Conservation (phyloP, 2,888 invertebrate genomes). For the Ornithoptera alexandrae region DNA sequence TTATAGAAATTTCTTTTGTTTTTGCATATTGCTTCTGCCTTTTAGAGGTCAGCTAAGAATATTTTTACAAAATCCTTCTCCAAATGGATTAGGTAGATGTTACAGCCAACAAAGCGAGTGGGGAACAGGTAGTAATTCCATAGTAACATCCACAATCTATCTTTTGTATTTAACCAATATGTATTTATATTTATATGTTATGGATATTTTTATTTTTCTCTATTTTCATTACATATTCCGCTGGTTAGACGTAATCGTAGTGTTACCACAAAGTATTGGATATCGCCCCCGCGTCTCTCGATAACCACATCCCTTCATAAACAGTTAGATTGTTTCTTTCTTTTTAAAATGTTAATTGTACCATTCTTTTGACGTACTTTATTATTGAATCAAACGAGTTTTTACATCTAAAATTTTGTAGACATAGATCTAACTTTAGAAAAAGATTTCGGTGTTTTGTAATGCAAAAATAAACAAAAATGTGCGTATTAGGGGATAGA, state of each 20-base stretch:
- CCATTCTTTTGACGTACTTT: background rate
- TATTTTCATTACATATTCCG: background rate
- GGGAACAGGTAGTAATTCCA: no score
- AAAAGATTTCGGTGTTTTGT: no score
- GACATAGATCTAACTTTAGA: no score
- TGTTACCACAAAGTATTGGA: constrained; percentile 4
- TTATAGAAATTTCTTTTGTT: no score
- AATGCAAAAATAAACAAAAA: no score
- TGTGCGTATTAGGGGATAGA: no score
- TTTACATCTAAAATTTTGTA: background rate
- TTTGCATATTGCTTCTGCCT: no score
- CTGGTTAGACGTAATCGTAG: background rate
- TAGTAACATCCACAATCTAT: no score
- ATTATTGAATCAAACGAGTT: background rate
- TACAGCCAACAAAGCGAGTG: no score
- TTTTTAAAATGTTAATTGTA: background rate
- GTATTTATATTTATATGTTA: background rate
- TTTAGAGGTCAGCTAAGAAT: no score
- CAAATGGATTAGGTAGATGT: no score
- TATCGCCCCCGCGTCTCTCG: constrained; percentile 13
- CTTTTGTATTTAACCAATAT: background rate
- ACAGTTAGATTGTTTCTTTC: background rate
- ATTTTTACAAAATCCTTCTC: no score
- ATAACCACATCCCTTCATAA: constrained; percentile 19
- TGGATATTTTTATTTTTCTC: background rate